phyloP scores from a whole-genome alignment of 1,140 invertebrate species.

The Papilio polyxenes region DNA sequence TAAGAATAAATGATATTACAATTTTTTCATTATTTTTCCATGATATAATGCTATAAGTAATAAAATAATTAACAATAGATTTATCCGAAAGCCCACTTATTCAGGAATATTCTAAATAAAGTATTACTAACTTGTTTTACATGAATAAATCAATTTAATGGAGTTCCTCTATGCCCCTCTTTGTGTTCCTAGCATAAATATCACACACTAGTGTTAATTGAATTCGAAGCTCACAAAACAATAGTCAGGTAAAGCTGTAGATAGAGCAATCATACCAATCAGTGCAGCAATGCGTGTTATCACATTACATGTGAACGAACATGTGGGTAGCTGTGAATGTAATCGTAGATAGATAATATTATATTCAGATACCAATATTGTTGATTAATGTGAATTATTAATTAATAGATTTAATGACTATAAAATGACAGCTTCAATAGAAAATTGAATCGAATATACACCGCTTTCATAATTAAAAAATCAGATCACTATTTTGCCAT shows the following conservation, averaged over 20 bases:
- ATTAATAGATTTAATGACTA: too few relatives aligned
- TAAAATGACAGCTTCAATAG: too few relatives aligned
- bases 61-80: neutral
- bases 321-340: constrained; percentile 42
- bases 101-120: neutral
- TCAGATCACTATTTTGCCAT: too few relatives aligned
- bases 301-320: constrained; percentile 49
- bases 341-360: constrained; percentile 39
- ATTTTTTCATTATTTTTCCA: too few relatives aligned
- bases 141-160: neutral
- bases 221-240: constrained; percentile 13
- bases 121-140: neutral
- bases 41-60: too few relatives aligned
- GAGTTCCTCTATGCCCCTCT: neutral
- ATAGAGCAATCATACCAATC: constrained; percentile 44
- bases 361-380: constrained; percentile 1
- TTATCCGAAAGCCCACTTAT: neutral
- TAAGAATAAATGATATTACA: too few relatives aligned
- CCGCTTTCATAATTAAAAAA: too few relatives aligned
- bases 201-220: constrained; percentile 1
- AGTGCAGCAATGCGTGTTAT: constrained; percentile 59
- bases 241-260: constrained; percentile 11
- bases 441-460: too few relatives aligned
- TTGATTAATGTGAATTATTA: neutral
- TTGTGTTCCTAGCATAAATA: neutral